Evolutionary conservation across 2,113 vertebrate genomes (phyloP).

Genomic region (Dolichotis patagonum): DNA sequence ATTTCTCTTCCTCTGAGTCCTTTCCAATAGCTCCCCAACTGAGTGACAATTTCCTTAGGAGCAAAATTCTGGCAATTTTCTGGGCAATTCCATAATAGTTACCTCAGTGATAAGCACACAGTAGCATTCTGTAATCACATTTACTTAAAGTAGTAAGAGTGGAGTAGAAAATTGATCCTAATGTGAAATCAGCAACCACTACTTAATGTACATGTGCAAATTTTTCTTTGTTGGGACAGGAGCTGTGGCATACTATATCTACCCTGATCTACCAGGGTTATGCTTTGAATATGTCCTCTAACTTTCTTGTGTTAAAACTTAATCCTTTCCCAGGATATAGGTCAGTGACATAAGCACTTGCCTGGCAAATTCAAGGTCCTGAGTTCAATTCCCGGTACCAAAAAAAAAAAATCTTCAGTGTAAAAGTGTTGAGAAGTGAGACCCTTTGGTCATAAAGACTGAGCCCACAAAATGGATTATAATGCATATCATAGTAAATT

Average conservation of each 20-base stretch:
- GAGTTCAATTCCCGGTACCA: too few species aligned
- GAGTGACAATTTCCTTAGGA: not conserved
- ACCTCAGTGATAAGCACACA: not conserved
- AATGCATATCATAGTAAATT: too few species aligned
- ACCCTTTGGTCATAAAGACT: not conserved
- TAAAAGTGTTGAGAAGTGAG: not conserved
- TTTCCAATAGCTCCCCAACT: not conserved
- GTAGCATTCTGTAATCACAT: not conserved
- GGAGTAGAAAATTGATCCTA: not conserved
- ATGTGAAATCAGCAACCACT: not conserved
- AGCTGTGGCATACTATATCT: not conserved
- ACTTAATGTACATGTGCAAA: not conserved
- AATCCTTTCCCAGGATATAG: not conserved
- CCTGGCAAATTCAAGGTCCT: too few species aligned
- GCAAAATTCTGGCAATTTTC: not conserved
- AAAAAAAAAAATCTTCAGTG: not conserved
- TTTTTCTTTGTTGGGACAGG: not conserved
- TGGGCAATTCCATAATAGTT: not conserved
- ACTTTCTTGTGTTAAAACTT: not conserved
- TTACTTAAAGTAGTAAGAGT: too few species aligned
- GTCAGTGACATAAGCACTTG: too few species aligned
- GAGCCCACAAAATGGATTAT: not conserved
- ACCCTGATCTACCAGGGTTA: not conserved
- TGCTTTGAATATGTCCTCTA: too few species aligned
- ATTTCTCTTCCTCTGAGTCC: not conserved